Evolutionary conservation across 2,888 invertebrate species (phyloP).

Genomic region (Macrophya alboannulata): DNA sequence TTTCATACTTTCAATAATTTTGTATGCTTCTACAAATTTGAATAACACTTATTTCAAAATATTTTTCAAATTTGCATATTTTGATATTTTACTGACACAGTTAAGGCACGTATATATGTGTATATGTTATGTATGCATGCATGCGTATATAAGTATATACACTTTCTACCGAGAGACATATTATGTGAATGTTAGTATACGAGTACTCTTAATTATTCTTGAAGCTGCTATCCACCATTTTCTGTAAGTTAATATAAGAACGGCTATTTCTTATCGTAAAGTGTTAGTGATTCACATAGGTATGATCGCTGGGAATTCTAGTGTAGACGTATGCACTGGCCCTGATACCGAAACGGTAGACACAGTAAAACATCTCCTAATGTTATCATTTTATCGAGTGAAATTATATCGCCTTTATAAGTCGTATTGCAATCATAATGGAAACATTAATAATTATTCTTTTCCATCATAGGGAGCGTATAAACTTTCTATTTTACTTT

Average conservation of each 20-base stretch:
- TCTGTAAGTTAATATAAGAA: conserved; percentile 14
- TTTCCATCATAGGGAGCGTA: neutral
- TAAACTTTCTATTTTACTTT: neutral
- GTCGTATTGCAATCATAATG: neutral
- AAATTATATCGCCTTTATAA: conserved; percentile 12
- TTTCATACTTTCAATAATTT: conserved; percentile 23
- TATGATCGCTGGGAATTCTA: neutral
- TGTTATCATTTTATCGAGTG: neutral
- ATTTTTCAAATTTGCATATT: conserved; percentile 57
- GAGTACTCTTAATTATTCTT: conserved; percentile 27
- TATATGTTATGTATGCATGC: conserved; percentile 7
- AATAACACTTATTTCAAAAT: conserved; percentile 57
- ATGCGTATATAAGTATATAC: neutral
- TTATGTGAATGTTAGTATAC: neutral
- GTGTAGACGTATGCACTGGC: neutral
- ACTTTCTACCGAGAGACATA: conserved; percentile 25
- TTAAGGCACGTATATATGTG: conserved; percentile 29
- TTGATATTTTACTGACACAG: conserved; percentile 21
- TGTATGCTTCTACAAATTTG: conserved; percentile 43
- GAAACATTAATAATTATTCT: neutral
- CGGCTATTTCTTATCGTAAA: neutral
- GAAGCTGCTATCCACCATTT: conserved; percentile 18
- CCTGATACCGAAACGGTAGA: neutral
- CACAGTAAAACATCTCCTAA: neutral
- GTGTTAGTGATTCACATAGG: conserved; percentile 22